Base-by-base conservation (phyloP, 2,797 vertebrate species). In the Scyliorhinus canicula region DNA sequence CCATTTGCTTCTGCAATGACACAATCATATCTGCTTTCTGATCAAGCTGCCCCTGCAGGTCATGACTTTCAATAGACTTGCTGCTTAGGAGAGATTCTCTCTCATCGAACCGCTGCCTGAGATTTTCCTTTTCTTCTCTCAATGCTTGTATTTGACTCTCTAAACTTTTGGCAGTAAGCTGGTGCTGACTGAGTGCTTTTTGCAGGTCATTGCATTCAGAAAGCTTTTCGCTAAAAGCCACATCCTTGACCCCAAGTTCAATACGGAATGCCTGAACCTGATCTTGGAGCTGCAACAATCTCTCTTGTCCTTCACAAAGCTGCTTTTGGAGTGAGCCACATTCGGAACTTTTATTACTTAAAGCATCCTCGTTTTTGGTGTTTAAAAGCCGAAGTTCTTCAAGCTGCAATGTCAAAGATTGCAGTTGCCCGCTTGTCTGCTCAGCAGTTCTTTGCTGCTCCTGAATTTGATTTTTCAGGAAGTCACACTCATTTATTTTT, bases 401-500 rank as follows among this genome's bases (percentile, higher is more conserved):
- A n/a, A 98, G 95, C 95, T 98, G 97, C 31, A 95, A 95, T 95
- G 95, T 96, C 31, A 98, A 96, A 95, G 95, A 95, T 2, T 96
- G 96, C 24, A 97, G 94, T 95, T 98, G 97, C 26, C 97, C 96
- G 0, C 96, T 96, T 90, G 98, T 96, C 95, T 95, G 95, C 47
- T 96, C 96, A 40, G 96, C 94, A 19, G 96, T 95, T 16, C 98
- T 97, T 90, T 97, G 97, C 93, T 95, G 97, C 95, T 97, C 97
- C 2, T 4, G 95, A 21, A 98, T 95, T 26, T 96, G 96, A 95
- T 96, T 95, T n/a, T 96, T 96, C 93, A 98, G 96, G 90, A 95
- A 2, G 55, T 95, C 95, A 95, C 97, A 98, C 95, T 98, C 97
- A 26, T 95, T 97, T 52, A 96, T 97, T 96, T 98, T 98, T 95